Evolutionary conservation across 2,113 vertebrate species (phyloP).

Genomic region (Dicentrarchus labrax): DNA sequence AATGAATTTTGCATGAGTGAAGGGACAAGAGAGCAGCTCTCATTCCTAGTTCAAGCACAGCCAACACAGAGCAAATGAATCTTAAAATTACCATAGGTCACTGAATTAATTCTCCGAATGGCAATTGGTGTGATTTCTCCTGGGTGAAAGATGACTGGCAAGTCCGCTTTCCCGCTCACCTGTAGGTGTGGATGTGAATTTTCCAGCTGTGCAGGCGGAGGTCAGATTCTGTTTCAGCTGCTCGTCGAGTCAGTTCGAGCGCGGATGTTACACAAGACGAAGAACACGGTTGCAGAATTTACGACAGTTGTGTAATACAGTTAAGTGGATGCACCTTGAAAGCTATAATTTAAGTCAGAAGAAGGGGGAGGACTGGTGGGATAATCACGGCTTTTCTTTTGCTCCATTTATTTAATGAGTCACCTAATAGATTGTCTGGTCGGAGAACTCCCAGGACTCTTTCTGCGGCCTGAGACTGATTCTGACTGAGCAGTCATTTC

Average conservation of each 20-base stretch:
- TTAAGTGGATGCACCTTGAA: slow-evolving; percentile 22
- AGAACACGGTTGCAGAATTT: neutral
- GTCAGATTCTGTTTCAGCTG: neutral
- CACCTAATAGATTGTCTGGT: too few species aligned
- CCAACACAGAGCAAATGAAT: slow-evolving; percentile 82
- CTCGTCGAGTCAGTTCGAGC: neutral
- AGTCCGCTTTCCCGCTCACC: slow-evolving; percentile 26
- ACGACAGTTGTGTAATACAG: slow-evolving; percentile 1
- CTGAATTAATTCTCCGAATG: slow-evolving; percentile 91
- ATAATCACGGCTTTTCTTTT: neutral
- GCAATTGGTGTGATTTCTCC: slow-evolving; percentile 86
- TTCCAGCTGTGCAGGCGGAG: slow-evolving; percentile 9
- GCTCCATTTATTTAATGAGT: too few species aligned
- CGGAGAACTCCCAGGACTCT: too few species aligned
- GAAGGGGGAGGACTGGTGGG: neutral
- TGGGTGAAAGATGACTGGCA: slow-evolving; percentile 77
- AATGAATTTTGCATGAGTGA: slow-evolving; percentile 68
- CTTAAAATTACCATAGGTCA: slow-evolving; percentile 89
- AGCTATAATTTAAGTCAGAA: slow-evolving; percentile 16
- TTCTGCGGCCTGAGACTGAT: too few species aligned
- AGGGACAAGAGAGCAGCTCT: slow-evolving; percentile 58
- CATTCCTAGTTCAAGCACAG: slow-evolving; percentile 77
- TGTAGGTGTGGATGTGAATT: slow-evolving; percentile 33
- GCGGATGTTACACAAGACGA: neutral
- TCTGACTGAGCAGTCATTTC: too few species aligned